These are phyloP conservation scores for Brachyopa scutellaris DNA, from an alignment of 2,888 invertebrate species.

Conservation along the genomic window DNA sequence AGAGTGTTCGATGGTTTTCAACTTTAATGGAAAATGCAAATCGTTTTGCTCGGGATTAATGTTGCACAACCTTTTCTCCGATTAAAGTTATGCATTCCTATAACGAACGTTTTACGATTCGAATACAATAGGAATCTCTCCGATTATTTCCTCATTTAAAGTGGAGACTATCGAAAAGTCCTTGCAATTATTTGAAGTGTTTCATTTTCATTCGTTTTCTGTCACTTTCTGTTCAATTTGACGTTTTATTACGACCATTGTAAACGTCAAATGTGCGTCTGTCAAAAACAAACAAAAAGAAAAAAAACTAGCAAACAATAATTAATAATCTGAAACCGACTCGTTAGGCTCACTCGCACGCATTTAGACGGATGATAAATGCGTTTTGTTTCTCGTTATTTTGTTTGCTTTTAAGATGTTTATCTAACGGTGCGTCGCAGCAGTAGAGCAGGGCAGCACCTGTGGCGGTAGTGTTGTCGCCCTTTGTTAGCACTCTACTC, in stretches of 20 bases:
- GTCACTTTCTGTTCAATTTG: conserved; percentile 44
- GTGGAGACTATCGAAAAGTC: conserved; percentile 49
- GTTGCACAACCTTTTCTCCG: conserved; percentile 36
- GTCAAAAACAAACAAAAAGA: conserved; percentile 15
- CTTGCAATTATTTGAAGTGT: conserved; percentile 65
- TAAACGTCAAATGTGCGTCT: conserved; percentile 38
- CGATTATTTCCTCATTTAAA: conserved; percentile 41
- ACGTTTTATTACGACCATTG: conserved; percentile 1
- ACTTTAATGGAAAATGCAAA: conserved; percentile 71
- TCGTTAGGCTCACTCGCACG: conserved; percentile 36
- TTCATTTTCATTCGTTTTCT: not conserved
- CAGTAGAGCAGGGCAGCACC: conserved; percentile 15
- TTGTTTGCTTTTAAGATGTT: conserved; percentile 56
- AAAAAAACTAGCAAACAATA: too few species aligned
- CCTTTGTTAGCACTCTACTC: conserved; percentile 59
- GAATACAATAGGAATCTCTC: conserved; percentile 3
- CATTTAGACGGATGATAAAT: conserved; percentile 50
- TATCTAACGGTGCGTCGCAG: conserved; percentile 50
- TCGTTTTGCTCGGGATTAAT: conserved; percentile 58
- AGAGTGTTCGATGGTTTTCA: conserved; percentile 51
- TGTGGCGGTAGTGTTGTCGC: conserved; percentile 18
- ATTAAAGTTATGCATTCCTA: conserved; percentile 37
- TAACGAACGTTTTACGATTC: conserved; percentile 27
- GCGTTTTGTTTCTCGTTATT: conserved; percentile 52
- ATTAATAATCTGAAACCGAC: conserved; percentile 44